Evolutionary conservation across 1,140 invertebrate genomes (phyloP).

Genomic region (Dreissena polymorpha): DNA sequence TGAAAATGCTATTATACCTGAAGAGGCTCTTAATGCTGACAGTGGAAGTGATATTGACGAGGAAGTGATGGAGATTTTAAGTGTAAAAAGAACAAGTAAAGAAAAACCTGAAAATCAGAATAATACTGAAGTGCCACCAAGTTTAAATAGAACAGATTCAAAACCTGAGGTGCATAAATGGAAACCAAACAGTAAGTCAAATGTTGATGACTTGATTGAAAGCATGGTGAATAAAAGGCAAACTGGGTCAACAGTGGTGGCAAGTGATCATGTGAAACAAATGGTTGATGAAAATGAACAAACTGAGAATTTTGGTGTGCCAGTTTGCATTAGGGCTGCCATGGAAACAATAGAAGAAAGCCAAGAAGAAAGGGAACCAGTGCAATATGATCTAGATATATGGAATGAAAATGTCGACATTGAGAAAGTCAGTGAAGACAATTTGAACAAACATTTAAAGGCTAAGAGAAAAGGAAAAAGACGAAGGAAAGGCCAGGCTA

Average conservation of each 20-base stretch:
- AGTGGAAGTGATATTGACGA: slow-evolving; percentile 11
- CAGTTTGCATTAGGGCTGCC: neutral
- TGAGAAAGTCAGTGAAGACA: neutral
- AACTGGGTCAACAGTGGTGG: neutral
- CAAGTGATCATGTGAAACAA: neutral
- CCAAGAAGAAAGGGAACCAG: slow-evolving; percentile 26
- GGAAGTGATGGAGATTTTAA: slow-evolving; percentile 28
- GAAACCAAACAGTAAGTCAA: neutral
- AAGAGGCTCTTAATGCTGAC: too few species aligned
- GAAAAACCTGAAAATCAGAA: neutral
- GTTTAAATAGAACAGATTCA: slow-evolving; percentile 4
- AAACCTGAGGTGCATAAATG: neutral
- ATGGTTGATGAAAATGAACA: neutral
- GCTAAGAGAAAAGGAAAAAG: slow-evolving; percentile 69
- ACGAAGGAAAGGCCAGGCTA: slow-evolving; percentile 78
- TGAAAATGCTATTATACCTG: neutral
- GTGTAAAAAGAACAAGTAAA: neutral
- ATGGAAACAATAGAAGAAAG: neutral
- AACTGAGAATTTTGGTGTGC: neutral
- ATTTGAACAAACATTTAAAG: too few species aligned
- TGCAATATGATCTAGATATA: slow-evolving; percentile 46
- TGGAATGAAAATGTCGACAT: slow-evolving; percentile 28
- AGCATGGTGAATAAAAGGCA: neutral
- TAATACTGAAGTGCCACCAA: neutral
- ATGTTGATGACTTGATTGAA: neutral